phyloP scores from a whole-genome alignment of 2,888 invertebrate species.

The Tetragnatha montana region DNA sequence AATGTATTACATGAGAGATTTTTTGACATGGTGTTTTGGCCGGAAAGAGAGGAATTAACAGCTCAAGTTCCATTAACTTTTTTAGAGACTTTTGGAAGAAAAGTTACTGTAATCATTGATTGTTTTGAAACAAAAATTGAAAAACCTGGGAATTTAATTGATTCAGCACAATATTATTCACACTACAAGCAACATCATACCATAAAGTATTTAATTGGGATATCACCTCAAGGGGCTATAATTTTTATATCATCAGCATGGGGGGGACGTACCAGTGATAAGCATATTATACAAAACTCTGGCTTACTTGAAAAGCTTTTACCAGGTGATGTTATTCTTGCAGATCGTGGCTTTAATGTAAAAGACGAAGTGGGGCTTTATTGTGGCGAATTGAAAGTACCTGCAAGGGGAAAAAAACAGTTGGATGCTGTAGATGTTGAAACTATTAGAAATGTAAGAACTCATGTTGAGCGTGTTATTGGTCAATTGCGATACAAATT shows the following conservation, averaged over 20 bases:
- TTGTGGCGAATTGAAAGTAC: not conserved
- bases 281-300: not conserved
- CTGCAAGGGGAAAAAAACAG: not conserved
- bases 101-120: not conserved
- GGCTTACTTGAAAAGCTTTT: constrained; percentile 6
- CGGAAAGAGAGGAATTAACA: not conserved
- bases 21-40: not conserved
- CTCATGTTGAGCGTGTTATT: too few species aligned
- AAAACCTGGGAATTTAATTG: not conserved
- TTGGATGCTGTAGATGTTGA: not conserved
- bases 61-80: not conserved
- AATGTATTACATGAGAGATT: not conserved
- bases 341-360: not conserved
- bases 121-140: too few species aligned
- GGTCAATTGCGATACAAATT: too few species aligned
- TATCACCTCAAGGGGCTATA: not conserved
- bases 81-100: not conserved
- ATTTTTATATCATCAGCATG: not conserved
- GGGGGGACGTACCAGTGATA: not conserved
- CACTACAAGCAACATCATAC: constrained; percentile 7
- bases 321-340: not conserved
- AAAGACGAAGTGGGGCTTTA: not conserved
- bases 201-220: not conserved
- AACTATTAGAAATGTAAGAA: not conserved
- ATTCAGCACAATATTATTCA: not conserved